Base-by-base conservation (phyloP, 2,113 vertebrate genomes). In the Labeo catla region DNA sequence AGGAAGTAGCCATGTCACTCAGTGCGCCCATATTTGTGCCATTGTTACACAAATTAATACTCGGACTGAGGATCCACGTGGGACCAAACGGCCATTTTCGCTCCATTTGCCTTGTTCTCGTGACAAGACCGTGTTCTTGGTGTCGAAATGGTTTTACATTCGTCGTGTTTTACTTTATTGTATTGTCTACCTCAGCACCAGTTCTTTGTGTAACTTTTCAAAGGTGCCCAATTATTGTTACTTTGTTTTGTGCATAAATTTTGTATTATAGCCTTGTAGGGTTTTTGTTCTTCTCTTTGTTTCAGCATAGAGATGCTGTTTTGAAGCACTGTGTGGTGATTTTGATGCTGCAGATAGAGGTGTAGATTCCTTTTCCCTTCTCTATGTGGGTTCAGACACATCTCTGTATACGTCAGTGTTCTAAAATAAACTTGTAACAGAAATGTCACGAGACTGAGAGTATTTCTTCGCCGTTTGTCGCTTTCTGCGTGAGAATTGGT, bases 151-250 rank as follows among this genome's bases (percentile, higher is more conserved):
- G 86, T 85, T 87, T 89, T 89, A 54, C 73, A 85, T 81, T 94
- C 93, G 93, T 95, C 89, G 94, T 96, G 91, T 92, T 95, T 95
- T 93, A 94, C 91, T 95, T 96, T 95, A 93, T 96, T 95, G 96
- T 96, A 96, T 95, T 95, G 97, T 99, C 97, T 99, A 99, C 98
- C 98, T 99, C 98, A 99, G 97, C 97, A 95, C 97, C 98, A 97
- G 95, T 96, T 96, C 94, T 95, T 96, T 96, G 96, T 95, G 95
- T 93, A 95, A 96, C 94, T 95, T 95, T 93, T 73, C 12, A 93
- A 87, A 95, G 97, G 97, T 97, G 94, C 97, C 97, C 96, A 93
- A 93, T 95, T 95, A 94, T 93, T 93, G 92, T 94, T 93, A 81
- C 91, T 96, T 93, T 96, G 96, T 94, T 93, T 95, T 94, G 84